phyloP scores from a whole-genome alignment of 1,140 invertebrate species.

The Penaeus vannamei region DNA sequence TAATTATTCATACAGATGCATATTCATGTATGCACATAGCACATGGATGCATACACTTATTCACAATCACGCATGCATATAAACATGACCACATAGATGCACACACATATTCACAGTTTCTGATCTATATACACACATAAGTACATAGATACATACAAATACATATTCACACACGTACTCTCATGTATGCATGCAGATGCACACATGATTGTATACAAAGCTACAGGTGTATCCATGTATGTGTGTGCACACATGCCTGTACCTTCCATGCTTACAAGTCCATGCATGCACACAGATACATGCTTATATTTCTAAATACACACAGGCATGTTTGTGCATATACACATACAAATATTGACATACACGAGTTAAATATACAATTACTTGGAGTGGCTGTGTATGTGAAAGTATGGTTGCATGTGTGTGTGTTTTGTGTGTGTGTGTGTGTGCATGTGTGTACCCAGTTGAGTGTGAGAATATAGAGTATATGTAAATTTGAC shows the following conservation, averaged over 20 bases:
- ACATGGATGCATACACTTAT: background rate
- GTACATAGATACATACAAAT: background rate
- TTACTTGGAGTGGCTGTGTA: too few species aligned
- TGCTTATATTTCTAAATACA: background rate
- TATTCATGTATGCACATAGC: background rate
- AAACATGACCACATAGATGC: background rate
- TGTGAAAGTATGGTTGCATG: too few species aligned
- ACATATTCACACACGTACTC: background rate
- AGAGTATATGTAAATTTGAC: too few species aligned
- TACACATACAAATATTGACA: background rate
- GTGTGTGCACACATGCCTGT: background rate
- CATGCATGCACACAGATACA: background rate
- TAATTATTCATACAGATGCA: conserved; percentile 1
- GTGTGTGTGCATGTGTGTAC: too few species aligned
- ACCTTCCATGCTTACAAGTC: background rate
- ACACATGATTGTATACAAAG: background rate
- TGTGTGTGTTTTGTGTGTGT: too few species aligned
- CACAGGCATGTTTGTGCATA: background rate
- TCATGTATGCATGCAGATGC: background rate
- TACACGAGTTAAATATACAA: too few species aligned
- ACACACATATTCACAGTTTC: background rate
- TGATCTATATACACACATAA: background rate
- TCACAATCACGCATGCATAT: background rate
- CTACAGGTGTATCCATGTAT: background rate
- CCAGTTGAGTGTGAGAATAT: too few species aligned